Evolutionary conservation across 2,888 invertebrate genomes (phyloP), one percentile per base, ranked within the genome.

Genomic region (Stenodema calcarata): DNA sequence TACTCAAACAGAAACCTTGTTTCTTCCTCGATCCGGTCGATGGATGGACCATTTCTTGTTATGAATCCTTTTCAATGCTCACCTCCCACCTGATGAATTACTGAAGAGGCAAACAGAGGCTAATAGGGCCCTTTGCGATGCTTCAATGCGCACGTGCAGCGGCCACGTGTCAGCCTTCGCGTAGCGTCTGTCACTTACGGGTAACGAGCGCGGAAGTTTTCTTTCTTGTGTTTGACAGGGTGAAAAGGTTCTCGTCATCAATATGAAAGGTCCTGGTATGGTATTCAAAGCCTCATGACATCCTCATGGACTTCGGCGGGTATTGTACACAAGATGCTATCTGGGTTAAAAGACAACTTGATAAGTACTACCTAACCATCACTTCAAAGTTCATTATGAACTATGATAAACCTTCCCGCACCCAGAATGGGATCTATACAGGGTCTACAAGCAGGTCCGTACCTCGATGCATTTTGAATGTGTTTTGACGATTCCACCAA

Each of bases 21-120:
- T 80, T 50, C 30, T 30, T 47, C 23, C 30, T 30, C n/a, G 42
- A 47, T 79, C 47, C 28, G 14, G 23, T 47, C 80, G 23, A 54
- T 79, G 28, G 79, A 27, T 16, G 42, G 30, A 27, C 79, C 18
- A 73, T 73, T 73, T 30, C 35, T 35, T 73, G 73, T 44, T 28
- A 47, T 50, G 80, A 80, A 50, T 80, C 80, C 80, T 50, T 47
- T 50, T 80, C 80, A 80, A 11, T 50, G 80, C 79, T 14, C 28
- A 28, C 27, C 23, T 42, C 82, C 69, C 69, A 82, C 82, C 70
- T 82, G 82, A 82, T 82, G 70, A 82, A 82, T 82, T 69, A 82
- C 30, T 82, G 69, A 82, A 35, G 42, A 70, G 69, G 69, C 70
- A 69, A 82, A 82, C 62, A 69, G 41, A 35, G 27, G 62, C 54